Evolutionary conservation across 2,888 invertebrate species (phyloP).

Genomic region (Aphidius colemani): DNA sequence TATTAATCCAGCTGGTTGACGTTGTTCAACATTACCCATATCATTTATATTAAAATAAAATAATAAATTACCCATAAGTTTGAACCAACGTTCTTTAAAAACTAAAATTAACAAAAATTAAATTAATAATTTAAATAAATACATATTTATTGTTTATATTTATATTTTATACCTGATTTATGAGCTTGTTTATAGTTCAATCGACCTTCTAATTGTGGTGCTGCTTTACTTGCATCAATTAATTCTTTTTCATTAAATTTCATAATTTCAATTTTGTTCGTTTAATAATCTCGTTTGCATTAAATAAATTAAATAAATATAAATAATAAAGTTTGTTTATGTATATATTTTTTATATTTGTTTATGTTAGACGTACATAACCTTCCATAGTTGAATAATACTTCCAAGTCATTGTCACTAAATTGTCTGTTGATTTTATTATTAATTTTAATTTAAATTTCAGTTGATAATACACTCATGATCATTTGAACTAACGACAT

Average conservation of each 20-base stretch:
- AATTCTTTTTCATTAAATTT: conserved; percentile 75
- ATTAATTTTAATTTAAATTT: no score
- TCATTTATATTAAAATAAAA: conserved; percentile 78
- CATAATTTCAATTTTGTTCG: conserved; percentile 59
- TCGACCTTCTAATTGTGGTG: conserved; percentile 72
- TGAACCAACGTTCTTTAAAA: conserved; percentile 80
- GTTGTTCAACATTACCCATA: conserved; percentile 68
- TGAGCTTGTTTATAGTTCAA: conserved; percentile 68
- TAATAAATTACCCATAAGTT: conserved; percentile 73
- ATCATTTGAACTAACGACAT: no score
- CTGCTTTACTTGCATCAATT: conserved; percentile 66
- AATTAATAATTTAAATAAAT: conserved; percentile 1
- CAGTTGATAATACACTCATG: no score
- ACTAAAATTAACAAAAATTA: conserved; percentile 61
- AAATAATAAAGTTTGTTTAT: no score
- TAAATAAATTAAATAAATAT: no score
- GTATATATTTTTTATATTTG: no score
- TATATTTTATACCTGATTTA: conserved; percentile 50
- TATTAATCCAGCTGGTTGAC: conserved; percentile 73
- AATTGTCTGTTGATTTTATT: no score
- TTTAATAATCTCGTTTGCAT: no score
- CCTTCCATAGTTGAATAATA: no score
- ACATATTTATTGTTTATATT: background rate
- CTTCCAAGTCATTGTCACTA: no score
- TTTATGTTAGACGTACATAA: no score